A percentile compares a stretch with the other conserved stretches of the same genome.
These are phyloP conservation scores for Jaculus jaculus DNA, from an alignment of 2,113 vertebrate genomes.

Conservation along the genomic window DNA sequence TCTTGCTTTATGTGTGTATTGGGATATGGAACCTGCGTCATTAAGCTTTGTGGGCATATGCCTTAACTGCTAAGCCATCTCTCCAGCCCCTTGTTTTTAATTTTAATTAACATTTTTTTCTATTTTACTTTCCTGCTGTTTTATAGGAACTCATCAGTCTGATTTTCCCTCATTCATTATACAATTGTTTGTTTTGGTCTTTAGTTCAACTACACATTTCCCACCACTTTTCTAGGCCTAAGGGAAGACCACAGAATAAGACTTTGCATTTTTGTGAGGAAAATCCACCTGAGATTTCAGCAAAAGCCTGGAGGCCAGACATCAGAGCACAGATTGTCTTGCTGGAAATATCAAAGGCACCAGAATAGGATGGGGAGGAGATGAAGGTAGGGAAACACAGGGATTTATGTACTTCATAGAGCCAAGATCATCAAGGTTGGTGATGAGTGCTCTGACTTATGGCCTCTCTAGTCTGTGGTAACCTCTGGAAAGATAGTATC, in stretches of 20 bases:
- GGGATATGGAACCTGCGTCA: no score
- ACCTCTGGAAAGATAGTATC: neutral
- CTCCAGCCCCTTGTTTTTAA: no score
- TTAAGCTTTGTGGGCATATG: no score
- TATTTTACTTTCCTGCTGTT: no score
- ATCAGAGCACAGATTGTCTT: neutral
- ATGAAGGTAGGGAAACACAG: neutral
- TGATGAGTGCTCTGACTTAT: neutral
- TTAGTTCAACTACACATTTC: neutral
- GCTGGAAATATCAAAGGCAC: neutral
- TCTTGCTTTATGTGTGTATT: no score
- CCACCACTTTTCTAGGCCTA: conserved; percentile 12
- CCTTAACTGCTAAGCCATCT: no score
- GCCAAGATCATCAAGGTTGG: neutral
- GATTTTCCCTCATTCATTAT: no score
- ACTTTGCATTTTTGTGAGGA: neutral
- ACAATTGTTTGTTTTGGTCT: neutral
- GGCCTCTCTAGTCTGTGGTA: neutral
- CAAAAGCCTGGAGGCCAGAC: neutral
- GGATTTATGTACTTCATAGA: neutral
- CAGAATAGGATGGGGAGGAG: neutral
- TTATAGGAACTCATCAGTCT: no score
- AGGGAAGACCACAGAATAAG: neutral
- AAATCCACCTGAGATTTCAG: neutral
- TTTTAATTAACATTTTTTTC: no score